phyloP scores from a whole-genome alignment of 2,113 vertebrate genomes.

The Columbina picui region DNA sequence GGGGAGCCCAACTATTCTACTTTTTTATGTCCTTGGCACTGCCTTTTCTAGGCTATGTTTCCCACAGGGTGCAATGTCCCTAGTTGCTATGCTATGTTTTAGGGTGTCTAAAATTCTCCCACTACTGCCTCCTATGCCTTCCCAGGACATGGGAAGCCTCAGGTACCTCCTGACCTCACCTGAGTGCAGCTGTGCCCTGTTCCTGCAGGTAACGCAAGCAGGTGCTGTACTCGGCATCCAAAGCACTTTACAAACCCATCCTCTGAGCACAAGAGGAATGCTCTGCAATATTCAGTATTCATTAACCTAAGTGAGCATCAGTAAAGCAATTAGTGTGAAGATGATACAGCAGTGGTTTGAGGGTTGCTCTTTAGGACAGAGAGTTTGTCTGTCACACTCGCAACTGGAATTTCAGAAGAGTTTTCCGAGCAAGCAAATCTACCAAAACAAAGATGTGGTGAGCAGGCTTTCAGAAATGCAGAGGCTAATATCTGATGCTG shows the following conservation, averaged over 20 bases:
- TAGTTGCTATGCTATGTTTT: neutral
- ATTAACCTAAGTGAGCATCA: constrained; percentile 13
- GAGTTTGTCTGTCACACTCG: neutral
- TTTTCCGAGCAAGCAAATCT: neutral
- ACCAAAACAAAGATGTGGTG: rapidly evolving
- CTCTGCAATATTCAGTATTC: neutral
- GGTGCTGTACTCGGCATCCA: neutral
- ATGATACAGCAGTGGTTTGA: neutral
- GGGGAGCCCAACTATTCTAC: neutral
- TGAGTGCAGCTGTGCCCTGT: neutral
- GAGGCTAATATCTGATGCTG: neutral
- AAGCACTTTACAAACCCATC: neutral
- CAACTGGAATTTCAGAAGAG: neutral
- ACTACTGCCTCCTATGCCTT: neutral
- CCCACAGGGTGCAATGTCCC: neutral
- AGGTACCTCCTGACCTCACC: neutral
- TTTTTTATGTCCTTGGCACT: neutral
- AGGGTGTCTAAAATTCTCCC: neutral
- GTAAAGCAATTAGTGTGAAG: neutral
- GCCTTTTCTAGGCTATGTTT: neutral
- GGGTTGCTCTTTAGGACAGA: neutral
- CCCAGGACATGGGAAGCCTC: neutral
- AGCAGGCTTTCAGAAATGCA: neutral
- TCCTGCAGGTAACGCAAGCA: neutral
- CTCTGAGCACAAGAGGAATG: neutral